Evolutionary conservation across 2,797 vertebrate genomes (phyloP).

Genomic region (Kryptolebias ocellatus): DNA sequence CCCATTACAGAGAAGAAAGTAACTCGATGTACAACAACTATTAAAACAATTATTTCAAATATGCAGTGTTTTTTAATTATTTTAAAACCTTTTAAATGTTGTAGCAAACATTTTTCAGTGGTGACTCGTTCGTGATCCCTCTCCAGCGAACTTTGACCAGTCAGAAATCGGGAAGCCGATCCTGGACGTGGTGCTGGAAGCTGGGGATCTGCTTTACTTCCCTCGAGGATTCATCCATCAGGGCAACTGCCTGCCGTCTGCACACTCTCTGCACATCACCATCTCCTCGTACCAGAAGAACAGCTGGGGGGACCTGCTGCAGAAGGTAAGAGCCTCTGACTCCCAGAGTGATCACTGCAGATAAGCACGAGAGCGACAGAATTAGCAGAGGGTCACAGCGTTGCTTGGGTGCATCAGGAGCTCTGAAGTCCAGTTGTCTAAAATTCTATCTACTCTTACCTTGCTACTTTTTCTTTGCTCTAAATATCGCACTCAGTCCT

Average conservation of each 20-base stretch:
- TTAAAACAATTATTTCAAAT: too few species aligned
- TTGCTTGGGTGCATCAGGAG: too few species aligned
- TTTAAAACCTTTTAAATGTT: not conserved
- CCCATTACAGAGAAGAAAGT: too few species aligned
- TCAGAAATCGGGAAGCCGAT: constrained; percentile 87
- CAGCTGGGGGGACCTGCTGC: constrained; percentile 92
- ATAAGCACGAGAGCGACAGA: not conserved
- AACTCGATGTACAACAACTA: too few species aligned
- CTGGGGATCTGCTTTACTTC: constrained; percentile 95
- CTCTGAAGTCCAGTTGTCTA: too few species aligned
- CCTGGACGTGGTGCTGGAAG: constrained; percentile 90
- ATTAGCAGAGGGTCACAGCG: too few species aligned
- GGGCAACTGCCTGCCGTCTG: constrained; percentile 87
- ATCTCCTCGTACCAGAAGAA: constrained; percentile 95
- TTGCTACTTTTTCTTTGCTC: too few species aligned
- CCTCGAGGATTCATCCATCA: constrained; percentile 97
- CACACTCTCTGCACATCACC: constrained; percentile 93
- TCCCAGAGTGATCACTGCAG: too few species aligned
- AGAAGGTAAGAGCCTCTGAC: constrained; percentile 74
- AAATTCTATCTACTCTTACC: too few species aligned
- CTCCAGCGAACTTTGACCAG: constrained; percentile 86
- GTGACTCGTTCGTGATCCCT: not conserved
- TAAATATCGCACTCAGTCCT: too few species aligned
- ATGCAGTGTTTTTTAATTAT: not conserved
- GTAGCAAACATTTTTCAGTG: not conserved